Evolutionary conservation across 2,797 vertebrate genomes (phyloP), one percentile per base, ranked within the genome.

Genomic region (Diplodus sargus): DNA sequence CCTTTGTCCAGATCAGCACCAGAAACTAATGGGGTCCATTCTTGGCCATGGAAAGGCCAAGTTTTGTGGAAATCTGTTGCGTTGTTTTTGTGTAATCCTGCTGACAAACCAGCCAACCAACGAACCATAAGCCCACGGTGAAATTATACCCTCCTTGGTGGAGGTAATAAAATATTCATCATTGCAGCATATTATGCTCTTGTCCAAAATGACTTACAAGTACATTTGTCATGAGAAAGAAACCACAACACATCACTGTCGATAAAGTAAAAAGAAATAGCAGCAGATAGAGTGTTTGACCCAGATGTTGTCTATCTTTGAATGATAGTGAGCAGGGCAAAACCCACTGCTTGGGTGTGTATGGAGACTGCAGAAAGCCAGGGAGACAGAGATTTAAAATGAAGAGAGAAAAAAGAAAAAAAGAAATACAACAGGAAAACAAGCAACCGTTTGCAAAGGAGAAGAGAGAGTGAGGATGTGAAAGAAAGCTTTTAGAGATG

Each of bases 301-400:
- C 90, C 87, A 86, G 53, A 92, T 91, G 23, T 63, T 72, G 66
- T 70, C 34, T 72, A 71, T 74, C 80, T 84, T 69, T 64, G 78
- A 91, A 74, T 82, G 85, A 90, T 78, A 83, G 78, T 70, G 70
- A 54, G 69, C 78, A 2, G 42, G 70, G 63, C 70, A 70, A 63
- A 81, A 78, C 63, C 45, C 62, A 74, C 67, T 76, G 63, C 14
- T 77, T 78, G 80, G 51, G 88, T 91, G 83, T 92, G 82, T 89
- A 85, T 92, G 87, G 88, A 89, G 49, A 85, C 68, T 30, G 51
- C 60, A 53, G 71, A 59, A 42, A 83, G 59, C 42, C 18, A 11
- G 51, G 58, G 48, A n/a, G n/a, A n/a, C n/a, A 61, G 57, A 67
- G 25, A 69, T 76, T 78, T 67, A 72, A 69, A 43, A 28, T 61